phyloP scores from a whole-genome alignment of 2,113 vertebrate species.

The Erpornis zantholeuca region DNA sequence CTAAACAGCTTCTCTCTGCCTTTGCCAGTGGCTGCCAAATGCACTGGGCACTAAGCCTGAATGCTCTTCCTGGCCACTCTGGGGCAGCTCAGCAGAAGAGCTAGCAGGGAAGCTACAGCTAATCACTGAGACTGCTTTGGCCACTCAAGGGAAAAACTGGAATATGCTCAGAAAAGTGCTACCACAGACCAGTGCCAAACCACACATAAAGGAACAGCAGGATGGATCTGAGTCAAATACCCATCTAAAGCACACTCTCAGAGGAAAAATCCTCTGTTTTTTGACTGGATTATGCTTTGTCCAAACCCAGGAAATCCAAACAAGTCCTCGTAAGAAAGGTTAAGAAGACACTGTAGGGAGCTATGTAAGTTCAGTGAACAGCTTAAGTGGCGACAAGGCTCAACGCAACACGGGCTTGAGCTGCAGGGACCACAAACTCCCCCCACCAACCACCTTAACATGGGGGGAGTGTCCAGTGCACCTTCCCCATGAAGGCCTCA shows the following conservation, averaged over 20 bases:
- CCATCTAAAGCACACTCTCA: neutral
- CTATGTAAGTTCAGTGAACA: slow-evolving; percentile 1
- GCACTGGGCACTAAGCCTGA: neutral
- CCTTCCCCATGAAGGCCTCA: fast-evolving
- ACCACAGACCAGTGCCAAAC: slow-evolving; percentile 38
- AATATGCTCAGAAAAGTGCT: slow-evolving; percentile 20
- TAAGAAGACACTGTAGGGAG: neutral
- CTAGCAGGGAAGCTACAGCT: neutral
- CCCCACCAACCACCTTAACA: fast-evolving
- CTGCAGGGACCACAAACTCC: neutral
- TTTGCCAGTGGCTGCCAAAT: neutral
- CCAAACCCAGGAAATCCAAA: slow-evolving; percentile 13
- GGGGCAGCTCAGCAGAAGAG: neutral
- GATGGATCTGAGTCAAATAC: neutral
- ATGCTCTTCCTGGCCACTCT: neutral
- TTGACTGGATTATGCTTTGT: neutral
- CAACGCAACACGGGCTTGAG: neutral
- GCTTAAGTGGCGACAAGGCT: neutral
- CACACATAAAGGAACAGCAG: slow-evolving; percentile 39
- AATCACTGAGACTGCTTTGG: slow-evolving; percentile 15
- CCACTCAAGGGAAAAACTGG: slow-evolving; percentile 34
- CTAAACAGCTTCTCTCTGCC: neutral
- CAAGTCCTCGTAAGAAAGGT: neutral
- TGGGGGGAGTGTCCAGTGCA: neutral
- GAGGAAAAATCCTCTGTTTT: neutral